Evolutionary conservation across 2,888 invertebrate genomes (phyloP), one percentile per base, ranked within the genome.

Genomic region (Drosophila buzzatii): DNA sequence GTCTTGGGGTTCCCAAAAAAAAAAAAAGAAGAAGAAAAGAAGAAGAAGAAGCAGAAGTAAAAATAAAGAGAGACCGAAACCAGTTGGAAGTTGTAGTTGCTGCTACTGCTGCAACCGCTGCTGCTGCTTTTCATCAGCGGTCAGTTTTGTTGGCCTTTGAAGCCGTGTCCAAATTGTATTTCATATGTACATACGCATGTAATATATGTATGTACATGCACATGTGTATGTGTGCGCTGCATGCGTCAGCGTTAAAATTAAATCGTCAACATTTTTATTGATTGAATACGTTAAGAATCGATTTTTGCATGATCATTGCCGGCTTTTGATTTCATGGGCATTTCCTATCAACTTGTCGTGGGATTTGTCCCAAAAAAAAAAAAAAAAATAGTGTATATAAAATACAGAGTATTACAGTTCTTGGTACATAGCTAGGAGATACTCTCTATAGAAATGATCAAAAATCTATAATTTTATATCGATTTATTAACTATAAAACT

Each of bases 191-290:
- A 51, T 51, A 51, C 51, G 33, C 33, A 33, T 60, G 52, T 20
- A 45, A 23, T 35, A 41, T 27, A 27, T 39, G 16, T 23, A n/a
- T 16, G 23, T 53, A 39, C 39, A 27, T 14, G 27, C 12, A 16
- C 20, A 23, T 76, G 53, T 63, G 57, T 74, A 42, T 73, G 41
- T 69, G 64, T 53, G 55, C 23, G 59, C 63, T 73, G 73, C 70
- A 81, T 90, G 86, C 90, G 86, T 87, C 86, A 87, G 86, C 86
- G 78, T 35, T 77, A 59, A 87, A 90, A 89, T 90, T 77, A 83
- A 90, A 78, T 80, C 78, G 87, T 89, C 87, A 90, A 88, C 75
- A 81, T 84, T 89, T 73, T 87, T 55, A 90, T 89, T 90, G 86
- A 86, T 90, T 86, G 79, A 85, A 41, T 41, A 74, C 51, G 62